Percentiles rank a stretch among this genome's conserved stretches.
phyloP scores from a whole-genome alignment of 2,113 vertebrate species.

The Zosterops lateralis region DNA sequence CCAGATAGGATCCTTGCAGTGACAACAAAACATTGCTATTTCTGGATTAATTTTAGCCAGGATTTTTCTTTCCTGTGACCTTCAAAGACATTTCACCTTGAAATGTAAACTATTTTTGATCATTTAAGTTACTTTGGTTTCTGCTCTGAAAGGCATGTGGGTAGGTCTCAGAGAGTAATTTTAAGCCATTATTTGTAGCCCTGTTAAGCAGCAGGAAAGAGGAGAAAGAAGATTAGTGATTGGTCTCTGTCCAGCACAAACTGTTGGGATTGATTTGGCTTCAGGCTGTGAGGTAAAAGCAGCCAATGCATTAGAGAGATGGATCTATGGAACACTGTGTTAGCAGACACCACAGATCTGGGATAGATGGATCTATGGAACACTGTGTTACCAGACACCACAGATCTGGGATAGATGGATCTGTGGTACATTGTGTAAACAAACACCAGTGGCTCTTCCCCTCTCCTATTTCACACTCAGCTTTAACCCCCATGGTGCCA shows the following conservation, averaged over 20 bases:
- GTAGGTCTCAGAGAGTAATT: slow-evolving; percentile 6
- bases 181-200: slow-evolving; percentile 14
- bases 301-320: neutral
- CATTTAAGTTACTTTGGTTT: neutral
- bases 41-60: neutral
- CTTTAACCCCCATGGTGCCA: neutral
- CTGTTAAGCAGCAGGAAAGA: slow-evolving; percentile 10
- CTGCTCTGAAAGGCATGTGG: neutral
- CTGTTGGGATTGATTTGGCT: slow-evolving; percentile 5
- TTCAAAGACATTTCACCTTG: neutral
- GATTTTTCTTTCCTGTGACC: neutral
- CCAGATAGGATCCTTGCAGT: neutral
- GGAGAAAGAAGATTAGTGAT: neutral
- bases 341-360: neutral
- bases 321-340: neutral
- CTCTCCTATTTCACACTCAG: neutral
- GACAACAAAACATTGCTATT: neutral
- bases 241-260: slow-evolving; percentile 25
- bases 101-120: neutral
- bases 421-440: no score
- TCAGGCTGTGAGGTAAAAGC: slow-evolving; percentile 13
- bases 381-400: no score
- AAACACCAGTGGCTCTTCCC: neutral
- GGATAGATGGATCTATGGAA: no score
- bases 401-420: no score